Evolutionary conservation across 2,888 invertebrate species (phyloP).

Genomic region (Yponomeuta cagnagella): DNA sequence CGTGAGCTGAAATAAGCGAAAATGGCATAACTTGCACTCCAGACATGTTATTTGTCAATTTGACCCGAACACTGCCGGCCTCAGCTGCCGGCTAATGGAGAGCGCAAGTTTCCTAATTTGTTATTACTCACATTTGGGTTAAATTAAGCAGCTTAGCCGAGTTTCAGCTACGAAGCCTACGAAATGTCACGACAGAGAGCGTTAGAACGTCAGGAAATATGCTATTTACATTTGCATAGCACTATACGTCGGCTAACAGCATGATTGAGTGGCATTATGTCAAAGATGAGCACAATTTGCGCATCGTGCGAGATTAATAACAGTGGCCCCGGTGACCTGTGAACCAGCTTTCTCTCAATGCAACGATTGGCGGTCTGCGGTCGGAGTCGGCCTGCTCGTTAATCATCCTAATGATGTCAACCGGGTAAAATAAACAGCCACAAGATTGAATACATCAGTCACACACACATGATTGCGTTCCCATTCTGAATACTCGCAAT

Average conservation of each 20-base stretch:
- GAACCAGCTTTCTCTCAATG: slow-evolving; percentile 40
- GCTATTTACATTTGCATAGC: not conserved
- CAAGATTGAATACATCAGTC: slow-evolving; percentile 3
- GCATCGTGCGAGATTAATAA: slow-evolving; percentile 33
- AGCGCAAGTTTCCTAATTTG: slow-evolving; percentile 8
- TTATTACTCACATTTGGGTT: not conserved
- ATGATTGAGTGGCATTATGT: slow-evolving; percentile 28
- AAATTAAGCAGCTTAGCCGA: not conserved
- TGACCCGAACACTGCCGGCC: not conserved
- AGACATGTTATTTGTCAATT: slow-evolving; percentile 14
- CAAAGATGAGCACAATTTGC: slow-evolving; percentile 22
- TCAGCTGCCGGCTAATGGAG: slow-evolving; percentile 8
- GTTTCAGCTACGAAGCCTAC: not conserved
- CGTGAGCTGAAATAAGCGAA: slow-evolving; percentile 5
- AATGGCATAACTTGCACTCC: slow-evolving; percentile 13
- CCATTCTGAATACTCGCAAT: not conserved
- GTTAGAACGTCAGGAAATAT: not conserved
- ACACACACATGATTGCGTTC: slow-evolving; percentile 21
- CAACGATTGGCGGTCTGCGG: slow-evolving; percentile 24
- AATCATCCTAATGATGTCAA: slow-evolving; percentile 39
- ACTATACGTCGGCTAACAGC: not conserved
- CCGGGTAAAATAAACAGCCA: slow-evolving; percentile 25
- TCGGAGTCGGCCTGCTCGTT: slow-evolving; percentile 26
- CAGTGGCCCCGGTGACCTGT: slow-evolving; percentile 26
- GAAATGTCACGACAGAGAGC: not conserved